Base-by-base conservation (phyloP, 2,113 vertebrate species). In the Poeciliopsis turrubarensis region DNA sequence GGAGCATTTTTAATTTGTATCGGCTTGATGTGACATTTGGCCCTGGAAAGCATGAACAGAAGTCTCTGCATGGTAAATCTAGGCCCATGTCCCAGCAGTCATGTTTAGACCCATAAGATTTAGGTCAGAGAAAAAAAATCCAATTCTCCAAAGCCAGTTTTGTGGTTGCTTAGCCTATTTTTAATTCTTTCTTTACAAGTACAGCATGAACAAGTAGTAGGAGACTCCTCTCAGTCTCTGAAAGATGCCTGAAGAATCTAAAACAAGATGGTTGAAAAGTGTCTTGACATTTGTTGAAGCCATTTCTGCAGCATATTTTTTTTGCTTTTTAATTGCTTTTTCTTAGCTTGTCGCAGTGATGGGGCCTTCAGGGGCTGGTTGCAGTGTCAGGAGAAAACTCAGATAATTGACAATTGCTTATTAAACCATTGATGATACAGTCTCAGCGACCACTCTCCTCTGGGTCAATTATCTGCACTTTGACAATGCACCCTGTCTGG, bases 291-390 rank as follows among this genome's bases (percentile, higher is more conserved):
- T 63, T 76, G 79, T 86, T 63, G 8, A 57, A 83, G 72, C 60
- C 31, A 29, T 89, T 69, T 78, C 65, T 73, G 31, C 70, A 63
- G 73, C 79, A 78, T 75, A 84, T 64, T 65, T 77, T 66, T 68
- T 79, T 87, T 67, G 77, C 75, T 86, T 89, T 91, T 87, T 87
- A 91, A 90, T 89, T 87, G 69, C 68, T 80, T 92, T 84, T 79
- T 62, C 8, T 37, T 17, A 77, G 30, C 66, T 44, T 67, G 66
- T 78, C 60, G 54, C 68, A 65, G 26, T 57, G 71, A 34, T 0
- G 31, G 60, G 37, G 80, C 83, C 89, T 82, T 57, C 31, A 81
- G 84, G 79, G 64, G 60, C 22, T 47, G 62, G 68, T 79, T 73
- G 78, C 69, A 61, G 65, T 89, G 80, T 83, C 81, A 85, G 68